Percentiles rank a stretch among this genome's conserved stretches.
These are phyloP conservation scores for Anhinga anhinga DNA, from an alignment of 2,113 vertebrate genomes.

Conservation along the genomic window DNA sequence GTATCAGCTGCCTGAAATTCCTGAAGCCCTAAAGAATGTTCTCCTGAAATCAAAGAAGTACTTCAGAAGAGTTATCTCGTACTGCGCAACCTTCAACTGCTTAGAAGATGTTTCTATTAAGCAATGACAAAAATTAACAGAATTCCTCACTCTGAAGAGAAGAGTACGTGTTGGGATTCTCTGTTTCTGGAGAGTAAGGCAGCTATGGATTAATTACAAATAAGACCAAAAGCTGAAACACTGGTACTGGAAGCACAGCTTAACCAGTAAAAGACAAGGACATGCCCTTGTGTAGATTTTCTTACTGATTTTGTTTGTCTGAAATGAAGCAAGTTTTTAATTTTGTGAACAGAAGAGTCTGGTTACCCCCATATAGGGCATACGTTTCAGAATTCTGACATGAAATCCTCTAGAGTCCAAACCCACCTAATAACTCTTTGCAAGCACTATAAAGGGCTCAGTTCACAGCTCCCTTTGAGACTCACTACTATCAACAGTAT, in stretches of 20 bases:
- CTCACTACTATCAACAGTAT: background rate
- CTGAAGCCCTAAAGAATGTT: background rate
- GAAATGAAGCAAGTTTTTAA: background rate
- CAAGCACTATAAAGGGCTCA: background rate
- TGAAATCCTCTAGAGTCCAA: background rate
- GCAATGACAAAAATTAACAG: background rate
- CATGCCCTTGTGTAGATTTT: background rate
- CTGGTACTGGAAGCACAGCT: background rate
- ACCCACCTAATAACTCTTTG: background rate
- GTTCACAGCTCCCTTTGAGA: background rate
- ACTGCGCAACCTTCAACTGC: background rate
- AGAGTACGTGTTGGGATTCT: background rate
- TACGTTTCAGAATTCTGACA: background rate
- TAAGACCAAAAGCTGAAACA: background rate
- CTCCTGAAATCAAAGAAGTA: background rate
- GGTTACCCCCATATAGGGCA: background rate
- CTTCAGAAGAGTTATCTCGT: background rate
- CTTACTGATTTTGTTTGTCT: no score
- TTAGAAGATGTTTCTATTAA: background rate
- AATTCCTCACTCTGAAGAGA: background rate
- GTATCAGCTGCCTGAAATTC: background rate
- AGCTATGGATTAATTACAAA: background rate
- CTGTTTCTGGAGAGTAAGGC: background rate
- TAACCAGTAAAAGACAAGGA: background rate
- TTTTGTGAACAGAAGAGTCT: background rate